Base-by-base conservation (phyloP, 1,140 invertebrate genomes). In the Arctopsyche grandis region DNA sequence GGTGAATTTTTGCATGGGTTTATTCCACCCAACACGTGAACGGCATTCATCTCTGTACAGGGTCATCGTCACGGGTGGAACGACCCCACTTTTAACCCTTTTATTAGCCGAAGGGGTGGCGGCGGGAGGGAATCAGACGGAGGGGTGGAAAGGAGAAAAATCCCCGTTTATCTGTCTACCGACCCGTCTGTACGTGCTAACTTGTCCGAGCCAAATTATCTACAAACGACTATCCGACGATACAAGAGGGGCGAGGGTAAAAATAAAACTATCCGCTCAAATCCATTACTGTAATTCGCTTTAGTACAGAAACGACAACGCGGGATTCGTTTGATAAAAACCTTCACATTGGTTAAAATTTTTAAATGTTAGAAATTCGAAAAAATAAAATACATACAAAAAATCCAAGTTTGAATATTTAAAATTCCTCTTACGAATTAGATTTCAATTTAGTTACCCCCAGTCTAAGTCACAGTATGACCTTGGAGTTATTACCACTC, bases 41-140 rank as follows among this genome's bases (percentile, higher is more conserved):
- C 56, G 24, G 63, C 26, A 29, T 66, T 66, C 10, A 66, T 66
- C 63, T 66, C 24, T 26, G 10, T 66, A 10, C 63, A 66, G 63
- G 63, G 63, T 66, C 63, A 66, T 66, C 63, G 63, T 66, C 63
- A 66, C 24, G 63, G 63, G 63, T 26, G 21, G 63, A 66, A 66
- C 63, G 63, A 66, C 63, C 63, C 63, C 22, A 9, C 22, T 22
- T 66, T 66, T 66, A 66, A 66, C 63, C 63, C 63, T 66, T 66
- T 16, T 66, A 66, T 66, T 66, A 66, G 63, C 19, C 16, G 26
- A 26, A 66, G 21, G 63, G 63, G 21, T 22, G 21, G 21, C 21
- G 12, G 58, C 12, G n/a, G n/a, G n/a, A n/a, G n/a, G n/a, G n/a
- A n/a, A 66, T 66, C 26, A 66, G 63, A 4, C 16, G 26, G 9